Conservation (phyloP, 2,113 vertebrate species). For the Triplophysa rosa region DNA sequence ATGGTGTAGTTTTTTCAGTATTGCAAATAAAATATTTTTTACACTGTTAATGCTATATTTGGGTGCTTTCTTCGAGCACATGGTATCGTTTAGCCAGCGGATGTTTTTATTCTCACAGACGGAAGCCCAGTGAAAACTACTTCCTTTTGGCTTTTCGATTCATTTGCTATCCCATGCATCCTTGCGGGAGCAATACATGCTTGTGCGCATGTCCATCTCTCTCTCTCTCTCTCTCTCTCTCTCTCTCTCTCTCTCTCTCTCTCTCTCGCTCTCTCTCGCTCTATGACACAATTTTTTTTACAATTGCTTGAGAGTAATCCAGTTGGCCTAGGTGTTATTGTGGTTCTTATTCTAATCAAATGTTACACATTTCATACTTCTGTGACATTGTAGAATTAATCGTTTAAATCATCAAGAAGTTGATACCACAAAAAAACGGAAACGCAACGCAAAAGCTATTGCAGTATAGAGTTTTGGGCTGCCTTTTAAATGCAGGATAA, state of each 20-base stretch:
- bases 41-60: neutral
- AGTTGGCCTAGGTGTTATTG: too few relatives aligned
- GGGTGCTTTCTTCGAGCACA: neutral
- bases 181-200: neutral
- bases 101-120: neutral
- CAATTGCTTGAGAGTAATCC: neutral
- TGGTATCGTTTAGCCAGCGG: neutral
- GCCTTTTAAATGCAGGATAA: too few relatives aligned
- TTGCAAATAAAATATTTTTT: neutral
- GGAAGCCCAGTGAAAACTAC: neutral
- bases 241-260: neutral
- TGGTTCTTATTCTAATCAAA: too few relatives aligned
- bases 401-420: too few relatives aligned
- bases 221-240: neutral
- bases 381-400: too few relatives aligned
- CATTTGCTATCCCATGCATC: neutral
- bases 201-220: conserved; percentile 11
- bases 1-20: too few relatives aligned
- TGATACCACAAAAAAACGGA: too few relatives aligned
- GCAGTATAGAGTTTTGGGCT: too few relatives aligned
- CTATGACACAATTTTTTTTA: neutral
- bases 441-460: too few relatives aligned
- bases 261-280: neutral
- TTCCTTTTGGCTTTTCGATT: neutral
- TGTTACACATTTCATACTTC: too few relatives aligned